Conservation (phyloP, 2,797 vertebrate species). For the Capromys pilorides region DNA sequence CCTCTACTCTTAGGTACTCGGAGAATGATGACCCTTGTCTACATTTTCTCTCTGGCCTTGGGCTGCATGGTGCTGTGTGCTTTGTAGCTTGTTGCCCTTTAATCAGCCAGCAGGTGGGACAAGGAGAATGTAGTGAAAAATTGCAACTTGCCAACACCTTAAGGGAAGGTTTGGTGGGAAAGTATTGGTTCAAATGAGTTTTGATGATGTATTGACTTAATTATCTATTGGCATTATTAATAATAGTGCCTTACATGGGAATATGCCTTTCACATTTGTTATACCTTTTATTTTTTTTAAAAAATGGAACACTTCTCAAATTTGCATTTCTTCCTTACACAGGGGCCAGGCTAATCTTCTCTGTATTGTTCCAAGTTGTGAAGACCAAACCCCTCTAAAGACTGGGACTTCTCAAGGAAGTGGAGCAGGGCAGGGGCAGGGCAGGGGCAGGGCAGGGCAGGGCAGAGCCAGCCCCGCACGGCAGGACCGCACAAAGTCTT, state of each 20-base stretch:
- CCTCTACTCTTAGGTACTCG: not conserved
- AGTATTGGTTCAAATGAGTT: conserved; percentile 13
- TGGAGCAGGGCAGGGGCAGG: too few relatives aligned
- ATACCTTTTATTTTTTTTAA: not conserved
- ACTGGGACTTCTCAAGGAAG: too few relatives aligned
- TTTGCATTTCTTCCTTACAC: too few relatives aligned
- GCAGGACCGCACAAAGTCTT: too few relatives aligned
- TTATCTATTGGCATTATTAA: not conserved
- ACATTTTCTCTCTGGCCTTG: conserved; percentile 14
- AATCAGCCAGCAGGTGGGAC: not conserved
- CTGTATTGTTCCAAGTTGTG: too few relatives aligned
- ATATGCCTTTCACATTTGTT: not conserved
- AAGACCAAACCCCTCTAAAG: too few relatives aligned
- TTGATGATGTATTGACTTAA: not conserved
- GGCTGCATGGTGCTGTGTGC: not conserved
- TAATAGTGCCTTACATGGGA: not conserved
- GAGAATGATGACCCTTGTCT: not conserved
- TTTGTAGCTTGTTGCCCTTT: not conserved
- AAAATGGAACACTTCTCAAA: too few relatives aligned
- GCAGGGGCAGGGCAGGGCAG: too few relatives aligned
- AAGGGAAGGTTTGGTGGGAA: not conserved
- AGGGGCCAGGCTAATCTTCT: too few relatives aligned
- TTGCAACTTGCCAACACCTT: not conserved
- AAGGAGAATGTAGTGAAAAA: not conserved
- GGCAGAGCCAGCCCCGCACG: too few relatives aligned